These are phyloP conservation scores for Channallabes apus DNA, from an alignment of 2,797 vertebrate species.

Conservation along the genomic window DNA sequence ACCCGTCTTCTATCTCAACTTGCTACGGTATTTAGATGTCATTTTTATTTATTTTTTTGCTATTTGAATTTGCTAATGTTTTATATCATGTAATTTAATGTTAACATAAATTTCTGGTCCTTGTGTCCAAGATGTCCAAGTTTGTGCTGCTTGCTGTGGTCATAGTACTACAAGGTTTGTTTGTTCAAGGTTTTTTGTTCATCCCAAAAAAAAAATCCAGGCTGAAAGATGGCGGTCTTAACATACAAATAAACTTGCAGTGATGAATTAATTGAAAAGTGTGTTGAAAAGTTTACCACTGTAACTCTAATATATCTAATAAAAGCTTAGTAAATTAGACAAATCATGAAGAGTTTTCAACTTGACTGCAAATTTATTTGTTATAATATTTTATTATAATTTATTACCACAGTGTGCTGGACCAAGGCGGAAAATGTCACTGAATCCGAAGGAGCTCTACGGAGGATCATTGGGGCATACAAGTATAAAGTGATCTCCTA, in stretches of 20 bases:
- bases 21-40: constrained; percentile 28
- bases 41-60: neutral
- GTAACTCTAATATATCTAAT: neutral
- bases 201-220: neutral
- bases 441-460: constrained; percentile 55
- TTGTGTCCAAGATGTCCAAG: constrained; percentile 55
- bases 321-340: neutral
- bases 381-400: neutral
- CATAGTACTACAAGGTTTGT: constrained; percentile 66
- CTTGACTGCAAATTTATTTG: neutral
- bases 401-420: constrained; percentile 55
- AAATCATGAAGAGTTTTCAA: neutral
- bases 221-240: neutral
- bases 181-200: too few species aligned
- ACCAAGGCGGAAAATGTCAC: constrained; percentile 41
- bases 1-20: neutral
- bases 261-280: neutral
- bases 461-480: constrained; percentile 41
- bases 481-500: constrained; percentile 29
- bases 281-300: neutral
- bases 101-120: neutral
- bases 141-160: constrained; percentile 51
- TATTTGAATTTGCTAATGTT: neutral
- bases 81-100: neutral
- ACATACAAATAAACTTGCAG: neutral